Base-by-base conservation (phyloP, 2,797 vertebrate species). In the Macroramphosus scolopax region DNA sequence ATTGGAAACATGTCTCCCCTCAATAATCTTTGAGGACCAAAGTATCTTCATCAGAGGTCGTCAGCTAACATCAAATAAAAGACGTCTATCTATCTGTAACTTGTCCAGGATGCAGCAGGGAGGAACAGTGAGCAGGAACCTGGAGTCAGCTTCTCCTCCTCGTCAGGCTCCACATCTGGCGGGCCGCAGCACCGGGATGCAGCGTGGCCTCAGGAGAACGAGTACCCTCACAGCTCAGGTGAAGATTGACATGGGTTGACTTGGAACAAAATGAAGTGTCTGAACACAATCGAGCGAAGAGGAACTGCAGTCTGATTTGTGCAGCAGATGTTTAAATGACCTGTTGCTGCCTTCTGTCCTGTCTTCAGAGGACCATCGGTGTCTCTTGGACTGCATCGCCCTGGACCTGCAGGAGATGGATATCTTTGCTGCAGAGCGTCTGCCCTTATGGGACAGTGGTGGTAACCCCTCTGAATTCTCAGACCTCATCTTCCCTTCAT, bases 351-450 rank as follows among this genome's bases (percentile, higher is more conserved):
- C 17, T 46, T 26, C 20, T 22, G 20, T 22, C 11, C n/a, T 6
- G 24, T 15, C 6, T 0, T 28, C 8, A 95, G 95, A 93, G 71
- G 90, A 92, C 26, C 93, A 92, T 0, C 51, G 91, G 52, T 98
- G 95, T 72, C 85, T 99, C 69, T 63, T 99, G 68, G 97, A 99
- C 82, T 98, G 95, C 87, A 93, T 98, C 39, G 77, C 93, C 2
- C 81, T 98, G 64, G 96, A 98, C 68, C 91, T 99, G 33, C 95
- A 98, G 77, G 93, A 99, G 82, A 94, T 98, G 93, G 89, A 98
- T 65, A 93, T 99, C 66, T 99, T 98, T 80, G 92, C 95, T 20
- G 97, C 95, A 0, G 89, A 95, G 70, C 87, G 90, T 3, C 64
- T 77, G 0, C 86, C 91, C 6, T 82, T 81, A 11, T 62, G 81